Evolutionary conservation across 2,888 invertebrate species (phyloP).

Genomic region (Matsumyia berberina): DNA sequence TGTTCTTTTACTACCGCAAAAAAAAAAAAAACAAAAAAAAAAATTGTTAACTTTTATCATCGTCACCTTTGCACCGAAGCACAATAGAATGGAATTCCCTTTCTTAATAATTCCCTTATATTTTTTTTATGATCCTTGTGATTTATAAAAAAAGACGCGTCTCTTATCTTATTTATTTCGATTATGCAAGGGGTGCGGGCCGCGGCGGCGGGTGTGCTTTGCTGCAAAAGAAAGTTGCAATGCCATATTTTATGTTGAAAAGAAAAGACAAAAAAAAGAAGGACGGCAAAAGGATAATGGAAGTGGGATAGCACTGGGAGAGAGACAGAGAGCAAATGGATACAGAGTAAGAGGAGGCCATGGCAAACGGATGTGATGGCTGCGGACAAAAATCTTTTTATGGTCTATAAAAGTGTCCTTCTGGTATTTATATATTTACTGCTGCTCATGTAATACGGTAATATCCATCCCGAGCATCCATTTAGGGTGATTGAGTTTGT

Average conservation of each 20-base stretch:
- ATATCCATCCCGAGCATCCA: slow-evolving; percentile 51
- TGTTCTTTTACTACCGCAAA: slow-evolving; percentile 69
- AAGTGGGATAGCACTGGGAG: not conserved
- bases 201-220: not conserved
- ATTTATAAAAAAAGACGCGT: slow-evolving; percentile 60
- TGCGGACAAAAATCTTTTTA: slow-evolving; percentile 60
- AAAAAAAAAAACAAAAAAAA: too few species aligned
- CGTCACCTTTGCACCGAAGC: slow-evolving; percentile 70
- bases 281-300: slow-evolving; percentile 33
- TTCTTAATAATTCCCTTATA: slow-evolving; percentile 56
- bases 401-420: slow-evolving; percentile 68
- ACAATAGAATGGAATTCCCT: slow-evolving; percentile 72
- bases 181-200: slow-evolving; percentile 22
- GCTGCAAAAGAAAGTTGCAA: slow-evolving; percentile 54
- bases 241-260: slow-evolving; percentile 47
- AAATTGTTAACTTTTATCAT: slow-evolving; percentile 73
- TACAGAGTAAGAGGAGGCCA: not conserved
- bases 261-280: slow-evolving; percentile 18
- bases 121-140: slow-evolving; percentile 68
- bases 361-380: slow-evolving; percentile 31
- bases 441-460: slow-evolving; percentile 40
- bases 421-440: slow-evolving; percentile 60
- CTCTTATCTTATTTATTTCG: slow-evolving; percentile 67
- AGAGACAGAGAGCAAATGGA: not conserved
- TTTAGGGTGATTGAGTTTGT: slow-evolving; percentile 56